Base-by-base conservation (phyloP, 2,113 vertebrate species). In the Eulemur macaco region DNA sequence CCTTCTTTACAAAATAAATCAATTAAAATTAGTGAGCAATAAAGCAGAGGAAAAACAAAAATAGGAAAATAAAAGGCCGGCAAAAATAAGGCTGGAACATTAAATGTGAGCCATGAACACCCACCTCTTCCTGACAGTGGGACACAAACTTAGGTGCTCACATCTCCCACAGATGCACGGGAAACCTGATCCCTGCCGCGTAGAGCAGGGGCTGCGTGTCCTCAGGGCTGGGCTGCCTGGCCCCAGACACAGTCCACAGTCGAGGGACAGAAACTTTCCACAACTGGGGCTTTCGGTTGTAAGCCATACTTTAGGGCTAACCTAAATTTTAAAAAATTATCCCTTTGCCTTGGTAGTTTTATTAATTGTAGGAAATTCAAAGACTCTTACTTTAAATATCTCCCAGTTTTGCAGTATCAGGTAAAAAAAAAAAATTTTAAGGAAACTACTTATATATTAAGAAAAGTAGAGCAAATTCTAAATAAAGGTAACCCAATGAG, bases 381-480 rank as follows among this genome's bases (percentile, higher is more conserved):
- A 88, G 37, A 50, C 29, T 84, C 45, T 63, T 52, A 45, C 47
- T 71, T 74, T 52, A 60, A 96, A 60, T 87, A 68, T 71, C 63
- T 93, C 73, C 8, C 18, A 63, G 54, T 58, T 89, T 96, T 86
- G 83, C 56, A 45, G 74, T 45, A 66, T 56, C 27, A 81, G 31
- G 25, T 13, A 63, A 63, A 76, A n/a, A n/a, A n/a, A n/a, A n/a
- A n/a, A n/a, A n/a, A n/a, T n/a, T n/a, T n/a, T 0, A 45, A 50
- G 47, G 81, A 82, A 76, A 15, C 17, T 6, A 25, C 3, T 23
- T 56, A 54, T 13, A 84, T 34, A 88, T 47, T 90, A 91, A 86
- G 71, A 45, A 88, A 98, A 98, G 92, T 97, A 60, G 97, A 97
- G 78, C 98, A 98, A 71, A 58, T 97, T 95, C 92, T 98, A 95